These are phyloP conservation scores for Mactromeris polynyma DNA, from an alignment of 2,888 invertebrate genomes.

Conservation along the genomic window DNA sequence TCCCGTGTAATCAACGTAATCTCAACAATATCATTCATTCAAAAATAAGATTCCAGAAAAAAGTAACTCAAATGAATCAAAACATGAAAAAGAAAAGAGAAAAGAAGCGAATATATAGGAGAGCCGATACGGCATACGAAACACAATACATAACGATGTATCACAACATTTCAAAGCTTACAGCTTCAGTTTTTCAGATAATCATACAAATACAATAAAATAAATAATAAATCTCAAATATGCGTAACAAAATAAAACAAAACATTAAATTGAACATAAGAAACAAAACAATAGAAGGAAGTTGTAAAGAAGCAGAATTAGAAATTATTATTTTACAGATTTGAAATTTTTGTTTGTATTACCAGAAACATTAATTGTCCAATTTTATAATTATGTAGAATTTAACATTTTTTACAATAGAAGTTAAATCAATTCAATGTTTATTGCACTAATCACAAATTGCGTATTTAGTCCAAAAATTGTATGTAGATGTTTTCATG, in stretches of 20 bases:
- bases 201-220: conserved; percentile 8
- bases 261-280: neutral
- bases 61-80: neutral
- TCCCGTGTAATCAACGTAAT: neutral
- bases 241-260: conserved; percentile 2
- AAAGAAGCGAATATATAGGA: neutral
- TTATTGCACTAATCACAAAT: neutral
- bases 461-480: neutral
- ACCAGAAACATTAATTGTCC: neutral
- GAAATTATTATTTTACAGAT: neutral
- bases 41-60: neutral
- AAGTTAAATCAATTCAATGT: neutral
- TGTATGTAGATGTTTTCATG: neutral
- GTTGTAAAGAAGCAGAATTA: neutral
- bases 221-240: neutral
- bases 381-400: neutral
- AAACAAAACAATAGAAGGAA: neutral
- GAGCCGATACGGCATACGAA: conserved; percentile 50
- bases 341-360: neutral
- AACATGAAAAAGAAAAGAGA: neutral
- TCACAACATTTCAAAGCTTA: conserved; percentile 38
- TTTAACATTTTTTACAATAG: neutral
- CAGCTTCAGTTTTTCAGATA: conserved; percentile 26
- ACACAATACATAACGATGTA: conserved; percentile 44
- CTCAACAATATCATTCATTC: conserved; percentile 18